These are phyloP conservation scores for Anastrepha ludens DNA, from an alignment of 1,140 invertebrate species.

Conservation along the genomic window DNA sequence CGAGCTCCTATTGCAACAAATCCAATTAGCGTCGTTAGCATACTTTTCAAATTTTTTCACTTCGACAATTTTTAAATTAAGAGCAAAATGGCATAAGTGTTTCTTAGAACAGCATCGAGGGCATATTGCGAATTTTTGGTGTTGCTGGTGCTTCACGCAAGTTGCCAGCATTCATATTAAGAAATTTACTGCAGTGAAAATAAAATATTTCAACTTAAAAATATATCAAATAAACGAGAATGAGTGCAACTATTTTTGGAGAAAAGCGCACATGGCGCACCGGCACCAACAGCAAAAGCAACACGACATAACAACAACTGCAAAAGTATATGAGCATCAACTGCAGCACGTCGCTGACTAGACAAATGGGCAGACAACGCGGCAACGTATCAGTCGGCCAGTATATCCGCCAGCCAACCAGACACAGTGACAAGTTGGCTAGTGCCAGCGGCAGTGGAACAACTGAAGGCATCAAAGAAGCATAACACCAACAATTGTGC, in stretches of 20 bases:
- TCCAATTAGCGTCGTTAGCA: too few species aligned
- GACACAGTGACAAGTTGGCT: neutral
- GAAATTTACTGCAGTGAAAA: neutral
- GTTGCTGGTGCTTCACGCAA: neutral
- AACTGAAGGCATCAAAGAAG: constrained; percentile 3
- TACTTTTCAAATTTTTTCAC: too few species aligned
- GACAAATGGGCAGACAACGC: constrained; percentile 39
- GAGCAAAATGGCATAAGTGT: too few species aligned
- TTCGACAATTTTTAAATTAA: too few species aligned
- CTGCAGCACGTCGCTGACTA: neutral
- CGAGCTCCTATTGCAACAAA: too few species aligned
- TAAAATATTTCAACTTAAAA: constrained; percentile 32
- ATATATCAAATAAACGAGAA: constrained; percentile 29
- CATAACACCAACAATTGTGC: neutral
- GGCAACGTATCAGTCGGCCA: neutral
- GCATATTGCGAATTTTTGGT: too few species aligned
- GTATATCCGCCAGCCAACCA: neutral
- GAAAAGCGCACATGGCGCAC: constrained; percentile 22
- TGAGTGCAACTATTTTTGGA: constrained; percentile 21
- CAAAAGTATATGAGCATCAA: neutral
- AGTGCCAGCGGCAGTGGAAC: neutral
- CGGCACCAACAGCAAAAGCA: neutral
- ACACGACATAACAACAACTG: neutral
- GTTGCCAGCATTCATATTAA: neutral
- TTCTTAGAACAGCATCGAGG: too few species aligned